phyloP scores from a whole-genome alignment of 2,797 vertebrate genomes.

The Sebastes minor region DNA sequence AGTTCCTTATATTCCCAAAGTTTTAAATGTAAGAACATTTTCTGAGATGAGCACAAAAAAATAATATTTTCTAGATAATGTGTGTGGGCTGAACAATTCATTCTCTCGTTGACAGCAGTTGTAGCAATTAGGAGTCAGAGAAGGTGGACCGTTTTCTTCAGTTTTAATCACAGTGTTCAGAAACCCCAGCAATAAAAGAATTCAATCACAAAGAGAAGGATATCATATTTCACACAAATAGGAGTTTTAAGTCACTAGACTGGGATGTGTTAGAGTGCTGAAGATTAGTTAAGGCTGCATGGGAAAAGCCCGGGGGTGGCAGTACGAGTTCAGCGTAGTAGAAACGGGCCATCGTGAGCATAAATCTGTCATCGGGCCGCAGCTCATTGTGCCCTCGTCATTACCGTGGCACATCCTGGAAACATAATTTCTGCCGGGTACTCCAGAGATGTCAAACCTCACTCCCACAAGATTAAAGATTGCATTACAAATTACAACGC shows the following conservation, averaged over 20 bases:
- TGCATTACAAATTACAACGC: slow-evolving; percentile 64
- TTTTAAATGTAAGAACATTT: background rate
- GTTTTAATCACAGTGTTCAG: slow-evolving; percentile 17
- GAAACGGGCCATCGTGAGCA: slow-evolving; percentile 47
- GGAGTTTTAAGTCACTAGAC: slow-evolving; percentile 27
- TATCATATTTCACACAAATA: slow-evolving; percentile 30
- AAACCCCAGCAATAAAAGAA: slow-evolving; percentile 25
- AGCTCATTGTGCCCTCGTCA: slow-evolving; percentile 58
- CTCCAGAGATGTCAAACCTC: slow-evolving; percentile 65
- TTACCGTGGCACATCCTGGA: slow-evolving; percentile 48
- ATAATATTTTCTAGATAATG: slow-evolving; percentile 12
- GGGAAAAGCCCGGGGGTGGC: slow-evolving; percentile 32
- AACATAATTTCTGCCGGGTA: slow-evolving; percentile 57
- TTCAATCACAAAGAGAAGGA: slow-evolving; percentile 36
- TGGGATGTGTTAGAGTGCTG: slow-evolving; percentile 13
- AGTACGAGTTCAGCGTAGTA: slow-evolving; percentile 47
- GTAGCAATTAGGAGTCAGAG: slow-evolving; percentile 32
- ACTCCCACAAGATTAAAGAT: slow-evolving; percentile 73
- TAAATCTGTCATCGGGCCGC: slow-evolving; percentile 62
- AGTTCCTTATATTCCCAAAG: background rate
- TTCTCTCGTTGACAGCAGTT: slow-evolving; percentile 37
- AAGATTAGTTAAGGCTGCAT: slow-evolving; percentile 48
- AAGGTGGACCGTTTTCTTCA: slow-evolving; percentile 9
- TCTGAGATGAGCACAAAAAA: slow-evolving; percentile 6
- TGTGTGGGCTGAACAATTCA: slow-evolving; percentile 32